Evolutionary conservation across 2,113 vertebrate species (phyloP).

Genomic region (Motacilla alba): DNA sequence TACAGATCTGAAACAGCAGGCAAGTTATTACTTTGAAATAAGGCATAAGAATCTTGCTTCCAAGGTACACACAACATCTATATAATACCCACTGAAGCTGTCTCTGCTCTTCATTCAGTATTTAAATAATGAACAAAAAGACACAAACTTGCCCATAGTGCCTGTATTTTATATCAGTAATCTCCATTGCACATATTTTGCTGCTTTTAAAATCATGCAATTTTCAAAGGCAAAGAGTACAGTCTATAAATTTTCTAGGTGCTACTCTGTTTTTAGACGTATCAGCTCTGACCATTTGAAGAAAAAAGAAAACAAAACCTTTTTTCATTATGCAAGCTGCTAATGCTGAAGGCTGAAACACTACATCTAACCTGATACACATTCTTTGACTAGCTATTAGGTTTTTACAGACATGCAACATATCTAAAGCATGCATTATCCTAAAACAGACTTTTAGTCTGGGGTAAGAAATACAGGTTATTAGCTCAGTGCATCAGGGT

Average conservation of each 20-base stretch:
- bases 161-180: neutral
- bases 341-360: neutral
- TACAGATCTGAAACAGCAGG: neutral
- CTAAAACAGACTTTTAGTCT: neutral
- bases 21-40: neutral
- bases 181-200: neutral
- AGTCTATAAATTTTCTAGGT: neutral
- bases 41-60: neutral
- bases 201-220: neutral
- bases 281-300: neutral
- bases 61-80: neutral
- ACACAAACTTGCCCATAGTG: neutral
- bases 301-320: neutral
- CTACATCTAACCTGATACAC: neutral
- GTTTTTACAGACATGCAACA: neutral
- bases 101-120: neutral
- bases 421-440: neutral
- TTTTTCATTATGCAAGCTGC: neutral
- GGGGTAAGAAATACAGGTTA: neutral
- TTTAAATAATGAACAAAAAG: neutral
- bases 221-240: neutral
- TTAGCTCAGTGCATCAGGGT: neutral
- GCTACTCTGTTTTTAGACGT: neutral
- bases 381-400: neutral
- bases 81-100: neutral